phyloP scores from a whole-genome alignment of 1,140 invertebrate genomes.

The Achatina immaculata region DNA sequence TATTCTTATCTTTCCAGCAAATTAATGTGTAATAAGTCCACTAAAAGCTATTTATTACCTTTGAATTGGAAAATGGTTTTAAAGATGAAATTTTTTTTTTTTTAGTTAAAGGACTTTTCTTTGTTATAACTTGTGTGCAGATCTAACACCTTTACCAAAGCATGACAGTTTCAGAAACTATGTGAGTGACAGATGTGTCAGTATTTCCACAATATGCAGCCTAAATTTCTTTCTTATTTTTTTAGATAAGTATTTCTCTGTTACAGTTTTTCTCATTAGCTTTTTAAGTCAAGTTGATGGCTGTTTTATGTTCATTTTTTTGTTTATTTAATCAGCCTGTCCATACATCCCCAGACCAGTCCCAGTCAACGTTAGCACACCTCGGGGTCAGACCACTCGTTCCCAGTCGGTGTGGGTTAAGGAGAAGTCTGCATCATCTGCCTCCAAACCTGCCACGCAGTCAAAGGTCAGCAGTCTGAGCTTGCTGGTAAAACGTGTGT shows the following conservation, averaged over 20 bases:
- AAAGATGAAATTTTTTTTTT: too few relatives aligned
- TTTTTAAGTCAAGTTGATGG: neutral
- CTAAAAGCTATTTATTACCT: too few relatives aligned
- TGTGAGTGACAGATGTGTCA: too few relatives aligned
- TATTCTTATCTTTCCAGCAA: too few relatives aligned
- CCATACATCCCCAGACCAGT: conserved; percentile 27
- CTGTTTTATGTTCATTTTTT: neutral
- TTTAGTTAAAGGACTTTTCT: too few relatives aligned
- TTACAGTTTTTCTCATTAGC: neutral
- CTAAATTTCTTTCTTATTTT: too few relatives aligned
- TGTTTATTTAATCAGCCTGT: neutral
- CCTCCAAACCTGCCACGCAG: conserved; percentile 41
- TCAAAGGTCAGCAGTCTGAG: conserved; percentile 50
- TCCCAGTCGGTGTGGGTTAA: conserved; percentile 61
- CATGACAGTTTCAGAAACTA: too few relatives aligned
- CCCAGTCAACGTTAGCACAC: conserved; percentile 27
- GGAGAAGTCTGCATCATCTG: conserved; percentile 41
- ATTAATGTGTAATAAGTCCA: too few relatives aligned
- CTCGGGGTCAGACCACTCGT: conserved; percentile 27
- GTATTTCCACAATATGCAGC: too few relatives aligned
- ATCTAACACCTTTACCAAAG: too few relatives aligned
- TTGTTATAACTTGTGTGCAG: too few relatives aligned
- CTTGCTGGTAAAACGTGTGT: conserved; percentile 55
- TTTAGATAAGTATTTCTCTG: neutral
- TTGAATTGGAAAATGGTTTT: too few relatives aligned